Percentiles rank a stretch among this genome's conserved stretches.
Conservation (phyloP, 2,113 vertebrate species). For the Crypturellus undulatus region DNA sequence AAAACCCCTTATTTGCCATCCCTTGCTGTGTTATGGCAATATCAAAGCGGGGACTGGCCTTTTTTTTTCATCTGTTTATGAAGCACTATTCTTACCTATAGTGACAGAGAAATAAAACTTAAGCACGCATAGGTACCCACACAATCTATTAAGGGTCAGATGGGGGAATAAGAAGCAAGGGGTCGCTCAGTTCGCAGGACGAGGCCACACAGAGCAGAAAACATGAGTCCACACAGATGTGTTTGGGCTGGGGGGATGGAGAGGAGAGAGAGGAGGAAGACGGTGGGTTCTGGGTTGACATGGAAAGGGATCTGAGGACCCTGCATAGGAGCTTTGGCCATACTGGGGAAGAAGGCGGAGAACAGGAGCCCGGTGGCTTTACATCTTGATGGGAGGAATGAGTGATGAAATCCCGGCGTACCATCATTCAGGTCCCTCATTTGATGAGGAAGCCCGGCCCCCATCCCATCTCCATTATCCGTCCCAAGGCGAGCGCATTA, state of each 20-base stretch:
- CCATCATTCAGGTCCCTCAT: constrained; percentile 97
- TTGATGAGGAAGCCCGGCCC: constrained; percentile 93
- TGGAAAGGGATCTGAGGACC: not conserved
- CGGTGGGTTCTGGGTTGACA: accelerated
- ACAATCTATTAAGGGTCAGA: not conserved
- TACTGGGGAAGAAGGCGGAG: not conserved
- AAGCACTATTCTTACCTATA: not conserved
- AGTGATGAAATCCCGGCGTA: constrained; percentile 90
- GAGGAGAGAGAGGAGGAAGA: not conserved
- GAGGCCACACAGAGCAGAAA: not conserved
- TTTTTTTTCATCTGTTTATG: constrained; percentile 31
- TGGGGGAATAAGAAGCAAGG: not conserved
- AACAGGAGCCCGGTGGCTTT: constrained; percentile 75
- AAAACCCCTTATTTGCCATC: constrained; percentile 52
- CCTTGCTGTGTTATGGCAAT: constrained; percentile 57
- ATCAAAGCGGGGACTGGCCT: constrained; percentile 39
- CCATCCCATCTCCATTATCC: constrained; percentile 91
- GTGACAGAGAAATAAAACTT: constrained; percentile 9
- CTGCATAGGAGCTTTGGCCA: not conserved
- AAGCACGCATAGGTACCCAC: not conserved
- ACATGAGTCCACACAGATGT: accelerated
- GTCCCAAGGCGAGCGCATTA: constrained; percentile 95
- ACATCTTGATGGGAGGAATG: constrained; percentile 99
- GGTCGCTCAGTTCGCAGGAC: not conserved
- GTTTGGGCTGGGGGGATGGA: not conserved